These are phyloP conservation scores for Camptogramma bilineatum DNA, from an alignment of 2,888 invertebrate species.

Conservation along the genomic window DNA sequence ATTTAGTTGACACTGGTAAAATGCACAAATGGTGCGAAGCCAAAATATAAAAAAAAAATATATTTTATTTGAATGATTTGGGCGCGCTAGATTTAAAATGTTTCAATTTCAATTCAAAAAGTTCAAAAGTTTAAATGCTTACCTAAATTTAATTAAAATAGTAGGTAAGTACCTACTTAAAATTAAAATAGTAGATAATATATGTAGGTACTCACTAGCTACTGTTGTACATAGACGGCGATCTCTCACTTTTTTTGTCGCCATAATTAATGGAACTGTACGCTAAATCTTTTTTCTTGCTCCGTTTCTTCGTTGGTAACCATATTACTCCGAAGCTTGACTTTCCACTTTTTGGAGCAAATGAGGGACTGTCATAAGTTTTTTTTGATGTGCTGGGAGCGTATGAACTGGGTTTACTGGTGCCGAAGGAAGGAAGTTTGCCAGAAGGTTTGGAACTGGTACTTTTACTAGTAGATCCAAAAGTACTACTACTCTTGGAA, in stretches of 20 bases:
- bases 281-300: slow-evolving; percentile 69
- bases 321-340: slow-evolving; percentile 73
- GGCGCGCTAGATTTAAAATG: no score
- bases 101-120: no score
- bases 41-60: no score
- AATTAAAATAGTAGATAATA: no score
- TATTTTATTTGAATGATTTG: no score
- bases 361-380: slow-evolving; percentile 55
- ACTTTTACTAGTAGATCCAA: slow-evolving; percentile 37
- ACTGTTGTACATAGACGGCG: slow-evolving; percentile 71
- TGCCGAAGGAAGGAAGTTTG: slow-evolving; percentile 26
- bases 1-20: no score
- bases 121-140: no score
- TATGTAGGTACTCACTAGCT: background rate
- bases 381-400: slow-evolving; percentile 50
- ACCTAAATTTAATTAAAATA: no score
- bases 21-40: no score
- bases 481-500: slow-evolving; percentile 35
- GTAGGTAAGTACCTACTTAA: background rate
- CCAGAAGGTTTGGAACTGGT: slow-evolving; percentile 20
- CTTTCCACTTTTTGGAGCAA: slow-evolving; percentile 60
- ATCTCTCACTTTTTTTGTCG: slow-evolving; percentile 60
- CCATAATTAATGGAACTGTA: slow-evolving; percentile 62
- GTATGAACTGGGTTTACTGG: slow-evolving; percentile 24
- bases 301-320: slow-evolving; percentile 69